phyloP scores from a whole-genome alignment of 2,888 invertebrate genomes.

The Drosophila koepferae region DNA sequence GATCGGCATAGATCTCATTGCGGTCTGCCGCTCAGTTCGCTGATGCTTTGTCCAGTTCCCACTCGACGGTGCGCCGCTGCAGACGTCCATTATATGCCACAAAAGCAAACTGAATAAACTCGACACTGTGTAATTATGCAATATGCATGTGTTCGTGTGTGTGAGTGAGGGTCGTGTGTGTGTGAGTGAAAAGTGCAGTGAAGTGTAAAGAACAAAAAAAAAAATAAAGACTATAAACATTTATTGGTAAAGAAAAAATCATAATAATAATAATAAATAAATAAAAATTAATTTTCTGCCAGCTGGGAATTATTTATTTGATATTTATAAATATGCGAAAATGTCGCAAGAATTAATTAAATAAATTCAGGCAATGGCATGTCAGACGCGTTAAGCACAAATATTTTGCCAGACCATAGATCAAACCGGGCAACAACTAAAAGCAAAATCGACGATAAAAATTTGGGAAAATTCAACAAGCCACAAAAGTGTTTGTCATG shows the following conservation, averaged over 20 bases:
- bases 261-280: slow-evolving; percentile 3
- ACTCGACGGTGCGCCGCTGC: slow-evolving; percentile 62
- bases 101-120: neutral
- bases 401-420: slow-evolving; percentile 62
- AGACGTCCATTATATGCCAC: slow-evolving; percentile 51
- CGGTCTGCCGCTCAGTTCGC: slow-evolving; percentile 19
- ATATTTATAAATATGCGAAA: slow-evolving; percentile 35
- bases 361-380: slow-evolving; percentile 62
- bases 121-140: slow-evolving; percentile 41
- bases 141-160: slow-evolving; percentile 14
- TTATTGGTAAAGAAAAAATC: slow-evolving; percentile 19
- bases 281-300: slow-evolving; percentile 43
- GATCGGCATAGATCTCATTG: slow-evolving; percentile 43
- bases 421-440: slow-evolving; percentile 42
- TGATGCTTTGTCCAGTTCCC: slow-evolving; percentile 70
- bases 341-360: slow-evolving; percentile 51
- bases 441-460: slow-evolving; percentile 21
- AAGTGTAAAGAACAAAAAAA: slow-evolving; percentile 32
- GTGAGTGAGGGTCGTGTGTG: slow-evolving; percentile 4
- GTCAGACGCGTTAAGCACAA: slow-evolving; percentile 48
- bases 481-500: slow-evolving; percentile 70
- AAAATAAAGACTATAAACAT: slow-evolving; percentile 21
- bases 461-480: slow-evolving; percentile 26
- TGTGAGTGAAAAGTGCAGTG: slow-evolving; percentile 33
- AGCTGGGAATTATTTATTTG: slow-evolving; percentile 26